Percentiles rank a stretch among this genome's conserved stretches.
phyloP scores from a whole-genome alignment of 2,888 invertebrate species.

The Watsonalla binaria region DNA sequence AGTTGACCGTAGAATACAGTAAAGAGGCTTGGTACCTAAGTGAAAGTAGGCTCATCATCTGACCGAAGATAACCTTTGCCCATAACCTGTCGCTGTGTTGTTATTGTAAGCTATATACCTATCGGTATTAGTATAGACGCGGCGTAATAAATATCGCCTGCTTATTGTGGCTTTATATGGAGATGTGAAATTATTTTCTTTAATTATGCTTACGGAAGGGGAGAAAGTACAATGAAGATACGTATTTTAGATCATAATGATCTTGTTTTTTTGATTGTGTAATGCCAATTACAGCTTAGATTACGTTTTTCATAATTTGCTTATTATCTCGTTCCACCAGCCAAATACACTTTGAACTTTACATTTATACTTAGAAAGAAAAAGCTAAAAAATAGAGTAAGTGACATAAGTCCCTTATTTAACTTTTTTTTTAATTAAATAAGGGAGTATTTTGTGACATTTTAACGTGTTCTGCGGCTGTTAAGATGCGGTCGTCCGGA shows the following conservation, averaged over 20 bases:
- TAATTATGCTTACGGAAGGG: background rate
- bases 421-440: background rate
- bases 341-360: no score
- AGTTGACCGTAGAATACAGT: conserved; percentile 9
- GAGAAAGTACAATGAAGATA: background rate
- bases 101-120: conserved; percentile 60
- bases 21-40: conserved; percentile 38
- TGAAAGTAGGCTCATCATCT: conserved; percentile 69
- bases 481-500: conserved; percentile 53
- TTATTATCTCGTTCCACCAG: no score
- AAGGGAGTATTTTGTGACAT: conserved; percentile 5
- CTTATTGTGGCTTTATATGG: background rate
- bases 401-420: no score
- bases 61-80: conserved; percentile 65
- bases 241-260: no score
- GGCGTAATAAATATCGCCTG: conserved; percentile 10
- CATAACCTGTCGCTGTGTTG: conserved; percentile 56
- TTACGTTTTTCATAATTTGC: no score
- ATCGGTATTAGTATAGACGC: conserved; percentile 39
- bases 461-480: conserved; percentile 22
- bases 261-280: no score
- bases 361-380: background rate
- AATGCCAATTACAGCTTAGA: no score
- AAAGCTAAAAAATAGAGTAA: background rate
- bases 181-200: background rate